Conservation (phyloP, 2,113 vertebrate genomes). For the Tetrax tetrax region DNA sequence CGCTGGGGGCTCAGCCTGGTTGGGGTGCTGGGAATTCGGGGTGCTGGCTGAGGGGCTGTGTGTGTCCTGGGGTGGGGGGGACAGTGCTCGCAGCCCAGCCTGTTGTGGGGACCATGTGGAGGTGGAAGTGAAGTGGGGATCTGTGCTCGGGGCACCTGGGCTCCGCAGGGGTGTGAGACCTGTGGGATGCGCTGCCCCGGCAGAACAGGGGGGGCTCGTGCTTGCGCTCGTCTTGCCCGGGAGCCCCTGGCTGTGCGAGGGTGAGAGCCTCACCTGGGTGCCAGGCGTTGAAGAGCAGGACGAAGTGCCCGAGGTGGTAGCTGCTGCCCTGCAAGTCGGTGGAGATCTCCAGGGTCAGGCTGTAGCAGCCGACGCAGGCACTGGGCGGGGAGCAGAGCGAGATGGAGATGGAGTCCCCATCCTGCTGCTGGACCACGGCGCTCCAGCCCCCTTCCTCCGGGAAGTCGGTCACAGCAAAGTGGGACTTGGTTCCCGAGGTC, state of each 20-base stretch:
- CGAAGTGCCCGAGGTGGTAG: constrained; percentile 77
- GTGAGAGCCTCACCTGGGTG: constrained; percentile 81
- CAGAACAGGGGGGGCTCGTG: background rate
- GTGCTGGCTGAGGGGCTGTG: background rate
- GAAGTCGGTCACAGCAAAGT: constrained; percentile 75
- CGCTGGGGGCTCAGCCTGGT: background rate
- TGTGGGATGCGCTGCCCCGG: rapidly evolving
- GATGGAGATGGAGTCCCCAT: constrained; percentile 68
- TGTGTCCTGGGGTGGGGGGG: background rate
- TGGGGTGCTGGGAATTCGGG: background rate
- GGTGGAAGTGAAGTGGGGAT: background rate
- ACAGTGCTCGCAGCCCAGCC: rapidly evolving
- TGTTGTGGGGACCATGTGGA: rapidly evolving
- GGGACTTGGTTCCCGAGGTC: constrained; percentile 80
- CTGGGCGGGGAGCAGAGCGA: constrained; percentile 77
- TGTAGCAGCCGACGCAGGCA: constrained; percentile 85
- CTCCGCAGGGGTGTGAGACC: background rate
- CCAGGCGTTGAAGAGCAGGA: constrained; percentile 93
- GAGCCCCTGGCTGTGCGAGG: rapidly evolving
- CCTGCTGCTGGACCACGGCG: constrained; percentile 72
- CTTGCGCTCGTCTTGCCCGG: rapidly evolving
- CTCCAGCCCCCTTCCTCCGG: constrained; percentile 78
- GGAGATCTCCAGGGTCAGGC: constrained; percentile 74
- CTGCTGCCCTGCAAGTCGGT: constrained; percentile 55
- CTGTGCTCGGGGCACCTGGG: background rate